Evolutionary conservation across 1,140 invertebrate genomes (phyloP), one percentile per base, ranked within the genome.

Genomic region (Leptinotarsa defecta): DNA sequence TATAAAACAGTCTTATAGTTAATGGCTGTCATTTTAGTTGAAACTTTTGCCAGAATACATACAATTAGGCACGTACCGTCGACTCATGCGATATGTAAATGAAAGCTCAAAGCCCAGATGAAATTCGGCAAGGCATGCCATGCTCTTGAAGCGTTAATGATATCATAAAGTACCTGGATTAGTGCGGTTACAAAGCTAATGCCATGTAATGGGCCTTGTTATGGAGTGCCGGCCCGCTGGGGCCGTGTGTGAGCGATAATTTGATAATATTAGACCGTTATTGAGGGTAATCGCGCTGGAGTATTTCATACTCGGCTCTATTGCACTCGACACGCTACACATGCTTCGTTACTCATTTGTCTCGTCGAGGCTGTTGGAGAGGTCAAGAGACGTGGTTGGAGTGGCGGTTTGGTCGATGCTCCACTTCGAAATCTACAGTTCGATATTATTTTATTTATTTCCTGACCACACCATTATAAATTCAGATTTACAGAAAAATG

Each of bases 111-210:
- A 79, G 73, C 48, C 68, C 69, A 70, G 71, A 76, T 78, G 73
- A 80, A 81, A 80, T 80, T 81, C 73, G 80, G 80, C 77, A 81
- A 79, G 80, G 78, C 79, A 81, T 77, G 80, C 76, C 65, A 81
- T 76, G 77, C 75, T 74, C 75, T 68, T 74, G 74, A 78, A 78
- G 77, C 80, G 76, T 80, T 81, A 81, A 81, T 81, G 77, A 76
- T 77, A 79, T 75, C 76, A 77, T 81, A 81, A 81, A 81, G 76
- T 80, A 81, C 80, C 80, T 81, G 80, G 80, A 80, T 81, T 81
- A 81, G 71, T 78, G 77, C 71, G 80, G 76, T 81, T 81, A 81
- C 80, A 81, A 81, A 81, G 77, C 77, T 81, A 81, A 81, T 81
- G 77, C 80, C 80, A 75, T 81, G 80, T 81, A 81, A 81, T 81